Percentiles rank a stretch among this genome's conserved stretches.
Evolutionary conservation across 1,140 invertebrate species (phyloP).

Genomic region (Camponotus vicinus): DNA sequence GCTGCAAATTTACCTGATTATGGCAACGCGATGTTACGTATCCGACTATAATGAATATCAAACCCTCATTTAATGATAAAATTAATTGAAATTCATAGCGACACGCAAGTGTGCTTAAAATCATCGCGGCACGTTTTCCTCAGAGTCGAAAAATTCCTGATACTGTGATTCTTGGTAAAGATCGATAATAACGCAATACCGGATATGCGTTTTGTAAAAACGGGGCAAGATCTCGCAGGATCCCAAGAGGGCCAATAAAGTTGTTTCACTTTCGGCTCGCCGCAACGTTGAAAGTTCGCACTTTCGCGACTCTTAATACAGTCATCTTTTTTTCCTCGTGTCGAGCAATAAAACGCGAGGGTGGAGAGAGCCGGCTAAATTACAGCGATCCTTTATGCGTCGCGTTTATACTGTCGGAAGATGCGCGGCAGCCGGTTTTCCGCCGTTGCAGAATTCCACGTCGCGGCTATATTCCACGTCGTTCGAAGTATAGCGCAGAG

Average conservation of each 20-base stretch:
- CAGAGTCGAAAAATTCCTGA: neutral
- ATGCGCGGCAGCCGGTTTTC: neutral
- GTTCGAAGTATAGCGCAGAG: slow-evolving; percentile 57
- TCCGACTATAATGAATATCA: neutral
- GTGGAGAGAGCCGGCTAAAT: slow-evolving; percentile 44
- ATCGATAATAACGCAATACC: slow-evolving; percentile 11
- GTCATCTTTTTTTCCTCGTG: slow-evolving; percentile 44
- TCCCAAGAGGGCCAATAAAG: neutral
- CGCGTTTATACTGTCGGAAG: slow-evolving; percentile 47
- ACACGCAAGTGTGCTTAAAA: slow-evolving; percentile 21
- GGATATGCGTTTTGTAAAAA: slow-evolving; percentile 4
- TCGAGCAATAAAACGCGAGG: slow-evolving; percentile 41
- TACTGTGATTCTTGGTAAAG: neutral
- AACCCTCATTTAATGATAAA: slow-evolving; percentile 6
- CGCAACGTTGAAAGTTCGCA: neutral
- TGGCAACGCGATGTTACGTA: slow-evolving; percentile 40
- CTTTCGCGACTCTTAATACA: slow-evolving; percentile 44
- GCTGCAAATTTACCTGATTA: slow-evolving; percentile 38
- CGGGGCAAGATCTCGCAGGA: neutral
- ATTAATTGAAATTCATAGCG: neutral
- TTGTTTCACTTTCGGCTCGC: neutral
- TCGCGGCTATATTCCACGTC: slow-evolving; percentile 53
- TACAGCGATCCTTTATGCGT: slow-evolving; percentile 72
- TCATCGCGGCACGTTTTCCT: neutral
- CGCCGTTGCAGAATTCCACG: slow-evolving; percentile 23